Percentiles rank a stretch among this genome's conserved stretches.
Evolutionary conservation across 1,140 invertebrate genomes (phyloP).

Genomic region (Tenebrio molitor): DNA sequence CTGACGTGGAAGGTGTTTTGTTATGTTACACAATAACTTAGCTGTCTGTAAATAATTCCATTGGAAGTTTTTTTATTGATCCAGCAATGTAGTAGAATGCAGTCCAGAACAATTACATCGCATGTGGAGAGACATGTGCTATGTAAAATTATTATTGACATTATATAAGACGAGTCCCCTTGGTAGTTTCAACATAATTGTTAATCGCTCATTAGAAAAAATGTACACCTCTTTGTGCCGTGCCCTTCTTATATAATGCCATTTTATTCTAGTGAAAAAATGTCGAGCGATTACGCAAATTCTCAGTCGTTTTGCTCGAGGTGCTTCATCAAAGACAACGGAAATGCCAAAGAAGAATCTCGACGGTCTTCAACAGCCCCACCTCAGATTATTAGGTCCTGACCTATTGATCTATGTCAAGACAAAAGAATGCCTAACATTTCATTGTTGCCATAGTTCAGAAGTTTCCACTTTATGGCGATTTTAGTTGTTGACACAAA

Average conservation of each 20-base stretch:
- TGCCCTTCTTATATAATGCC: slow-evolving; percentile 22
- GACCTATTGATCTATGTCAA: slow-evolving; percentile 24
- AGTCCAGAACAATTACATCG: slow-evolving; percentile 14
- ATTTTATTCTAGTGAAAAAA: not conserved
- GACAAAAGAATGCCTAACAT: not conserved
- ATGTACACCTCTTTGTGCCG: not conserved
- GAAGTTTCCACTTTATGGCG: slow-evolving; percentile 12
- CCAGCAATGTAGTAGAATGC: slow-evolving; percentile 17
- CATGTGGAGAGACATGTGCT: slow-evolving; percentile 28
- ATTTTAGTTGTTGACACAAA: slow-evolving; percentile 30
- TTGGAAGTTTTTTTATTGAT: not conserved
- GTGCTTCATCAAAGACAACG: not conserved
- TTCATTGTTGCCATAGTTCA: slow-evolving; percentile 15
- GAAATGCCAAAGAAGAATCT: slow-evolving; percentile 27
- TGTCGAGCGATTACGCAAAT: slow-evolving; percentile 7
- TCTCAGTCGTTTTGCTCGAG: not conserved
- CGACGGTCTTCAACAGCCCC: not conserved
- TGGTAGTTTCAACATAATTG: not conserved
- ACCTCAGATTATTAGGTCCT: slow-evolving; percentile 15
- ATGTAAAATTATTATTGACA: slow-evolving; percentile 10
- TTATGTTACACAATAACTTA: slow-evolving; percentile 13
- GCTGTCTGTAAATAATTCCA: too few relatives aligned
- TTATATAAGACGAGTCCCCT: slow-evolving; percentile 17
- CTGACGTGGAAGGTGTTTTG: too few relatives aligned
- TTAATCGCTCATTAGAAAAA: slow-evolving; percentile 8